Evolutionary conservation across 2,113 vertebrate genomes (phyloP), one percentile per base, ranked within the genome.

Genomic region (Corythornis vintsioides): DNA sequence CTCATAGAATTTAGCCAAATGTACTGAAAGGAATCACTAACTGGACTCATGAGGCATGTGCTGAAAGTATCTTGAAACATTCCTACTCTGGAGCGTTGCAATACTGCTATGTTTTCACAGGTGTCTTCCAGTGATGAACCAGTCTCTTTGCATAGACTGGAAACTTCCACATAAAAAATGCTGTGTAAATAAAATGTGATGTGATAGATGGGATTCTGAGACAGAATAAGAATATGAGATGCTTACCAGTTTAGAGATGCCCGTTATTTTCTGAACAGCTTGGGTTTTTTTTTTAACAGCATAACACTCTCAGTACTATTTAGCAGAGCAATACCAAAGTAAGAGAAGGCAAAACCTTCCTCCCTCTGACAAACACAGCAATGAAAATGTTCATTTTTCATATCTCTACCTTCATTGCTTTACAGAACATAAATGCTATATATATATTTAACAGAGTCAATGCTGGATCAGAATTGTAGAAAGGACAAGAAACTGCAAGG

Each of bases 81-180:
- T 85, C 16, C n/a, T 79, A 9, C 50, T 55, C 92, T 19, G 33
- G 60, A 83, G 74, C 10, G 1, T 56, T 64, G 63, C 29, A 72
- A n/a, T 69, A 16, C 55, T 73, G 47, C 63, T 3, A 2, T 93
- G 66, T 94, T 96, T 94, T 88, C 53, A 78, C 88, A 92, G 88
- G 65, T 88, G 92, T 86, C 69, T 92, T 89, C 64, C 71, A 73
- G 28, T 0, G 0, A 93, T 50, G 76, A 86, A 35, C 70, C 50
- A 29, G 29, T 82, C 73, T 77, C 26, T 75, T 33, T 81, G 33
- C 24, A 4, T 48, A 73, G 84, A 55, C 64, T 77, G 17, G 64
- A 86, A 91, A 64, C 56, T 60, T 77, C 24, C 1, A 2, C 65
- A 7, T 77, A 2, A 81, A 93, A 89, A 74, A 52, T 31, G 31